Evolutionary conservation across 2,888 invertebrate species (phyloP).

Genomic region (Lapara coniferarum): DNA sequence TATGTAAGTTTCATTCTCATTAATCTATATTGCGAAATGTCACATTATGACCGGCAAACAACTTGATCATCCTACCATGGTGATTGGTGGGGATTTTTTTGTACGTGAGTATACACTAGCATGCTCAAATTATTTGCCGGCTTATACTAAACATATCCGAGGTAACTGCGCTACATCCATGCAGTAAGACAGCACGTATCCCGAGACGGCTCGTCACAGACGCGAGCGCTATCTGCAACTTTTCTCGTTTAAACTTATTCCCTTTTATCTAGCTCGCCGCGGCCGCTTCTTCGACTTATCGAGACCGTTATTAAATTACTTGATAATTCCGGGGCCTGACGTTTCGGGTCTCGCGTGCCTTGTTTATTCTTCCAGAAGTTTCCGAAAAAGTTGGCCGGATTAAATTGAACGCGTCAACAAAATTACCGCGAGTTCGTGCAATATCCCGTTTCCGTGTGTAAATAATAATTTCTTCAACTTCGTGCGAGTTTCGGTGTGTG

Average conservation of each 20-base stretch:
- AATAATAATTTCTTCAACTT: slow-evolving; percentile 3
- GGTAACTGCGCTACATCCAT: no score
- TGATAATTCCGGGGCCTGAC: slow-evolving; percentile 72
- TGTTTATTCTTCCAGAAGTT: slow-evolving; percentile 59
- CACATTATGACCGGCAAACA: no score
- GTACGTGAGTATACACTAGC: no score
- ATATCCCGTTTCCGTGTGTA: slow-evolving; percentile 21
- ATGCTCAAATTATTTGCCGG: no score
- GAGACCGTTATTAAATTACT: slow-evolving; percentile 77
- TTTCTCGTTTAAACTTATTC: slow-evolving; percentile 80
- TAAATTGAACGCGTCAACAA: slow-evolving; percentile 27
- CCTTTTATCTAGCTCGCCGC: slow-evolving; percentile 70
- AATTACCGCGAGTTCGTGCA: slow-evolving; percentile 26
- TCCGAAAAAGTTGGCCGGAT: slow-evolving; percentile 26
- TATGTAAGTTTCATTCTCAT: no score
- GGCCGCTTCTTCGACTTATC: slow-evolving; percentile 62
- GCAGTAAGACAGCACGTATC: not conserved
- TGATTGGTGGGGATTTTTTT: no score
- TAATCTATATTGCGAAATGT: no score
- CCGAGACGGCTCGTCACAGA: slow-evolving; percentile 33
- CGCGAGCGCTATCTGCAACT: slow-evolving; percentile 61
- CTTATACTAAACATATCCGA: no score
- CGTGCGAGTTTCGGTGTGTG: no score
- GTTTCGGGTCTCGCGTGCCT: slow-evolving; percentile 50
- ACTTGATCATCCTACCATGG: no score